A percentile compares a stretch with the other conserved stretches of the same genome.
These are phyloP conservation scores for Hesperophylax magnus DNA, from an alignment of 1,140 invertebrate species.

Conservation along the genomic window DNA sequence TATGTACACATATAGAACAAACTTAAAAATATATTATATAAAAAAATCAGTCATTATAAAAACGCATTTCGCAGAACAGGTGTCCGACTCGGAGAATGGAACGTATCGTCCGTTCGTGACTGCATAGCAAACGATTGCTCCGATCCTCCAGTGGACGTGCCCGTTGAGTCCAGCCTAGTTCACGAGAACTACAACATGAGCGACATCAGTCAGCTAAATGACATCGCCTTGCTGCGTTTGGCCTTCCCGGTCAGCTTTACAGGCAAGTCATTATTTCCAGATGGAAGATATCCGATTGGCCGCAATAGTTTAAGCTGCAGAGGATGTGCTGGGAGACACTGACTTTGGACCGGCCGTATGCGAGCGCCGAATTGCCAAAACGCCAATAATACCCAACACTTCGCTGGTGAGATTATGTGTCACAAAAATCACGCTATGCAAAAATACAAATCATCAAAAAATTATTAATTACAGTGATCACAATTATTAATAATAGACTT, in stretches of 20 bases:
- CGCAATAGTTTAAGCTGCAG: too few relatives aligned
- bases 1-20: too few relatives aligned
- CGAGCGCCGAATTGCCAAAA: too few relatives aligned
- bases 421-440: too few relatives aligned
- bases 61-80: neutral
- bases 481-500: too few relatives aligned
- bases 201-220: conserved; percentile 76
- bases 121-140: conserved; percentile 63
- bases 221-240: conserved; percentile 84
- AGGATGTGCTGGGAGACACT: neutral
- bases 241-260: conserved; percentile 73
- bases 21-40: too few relatives aligned
- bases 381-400: too few relatives aligned
- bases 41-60: too few relatives aligned
- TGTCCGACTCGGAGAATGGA: conserved; percentile 31
- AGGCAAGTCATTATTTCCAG: conserved; percentile 57
- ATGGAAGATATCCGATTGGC: neutral
- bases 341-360: too few relatives aligned
- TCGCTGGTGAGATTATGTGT: too few relatives aligned
- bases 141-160: conserved; percentile 73
- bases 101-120: neutral
- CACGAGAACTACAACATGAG: conserved; percentile 78
- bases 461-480: too few relatives aligned
- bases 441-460: too few relatives aligned
- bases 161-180: conserved; percentile 74